A percentile compares a stretch with the other conserved stretches of the same genome.
Evolutionary conservation across 2,888 invertebrate species (phyloP).

Genomic region (Geophilus truncorum): DNA sequence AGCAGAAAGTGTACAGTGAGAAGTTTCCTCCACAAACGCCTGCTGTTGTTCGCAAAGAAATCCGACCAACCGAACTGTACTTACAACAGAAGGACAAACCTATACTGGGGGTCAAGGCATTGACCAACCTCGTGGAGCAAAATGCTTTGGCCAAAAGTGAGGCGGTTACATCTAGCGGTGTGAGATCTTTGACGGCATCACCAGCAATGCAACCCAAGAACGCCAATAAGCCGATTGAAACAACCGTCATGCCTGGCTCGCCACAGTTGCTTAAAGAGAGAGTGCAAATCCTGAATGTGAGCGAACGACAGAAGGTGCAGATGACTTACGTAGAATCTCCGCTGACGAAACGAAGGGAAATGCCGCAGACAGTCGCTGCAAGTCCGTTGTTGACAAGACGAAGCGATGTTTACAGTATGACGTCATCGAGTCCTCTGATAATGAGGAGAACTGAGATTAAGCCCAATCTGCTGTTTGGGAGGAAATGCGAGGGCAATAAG

Average conservation of each 20-base stretch:
- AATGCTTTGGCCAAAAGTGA: neutral
- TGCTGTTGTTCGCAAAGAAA: neutral
- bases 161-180: neutral
- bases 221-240: neutral
- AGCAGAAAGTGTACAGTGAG: conserved; percentile 18
- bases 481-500: neutral
- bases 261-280: conserved; percentile 8
- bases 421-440: neutral
- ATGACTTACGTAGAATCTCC: conserved; percentile 32
- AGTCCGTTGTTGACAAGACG: conserved; percentile 22
- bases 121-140: neutral
- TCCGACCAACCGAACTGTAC: conserved; percentile 14
- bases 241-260: neutral
- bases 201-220: conserved; percentile 1
- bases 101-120: neutral
- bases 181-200: neutral
- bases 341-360: neutral
- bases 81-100: neutral
- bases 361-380: neutral
- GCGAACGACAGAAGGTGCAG: conserved; percentile 29
- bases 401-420: neutral
- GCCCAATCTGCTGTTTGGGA: neutral
- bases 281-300: conserved; percentile 19
- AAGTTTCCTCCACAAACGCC: conserved; percentile 20
- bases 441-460: neutral